Evolutionary conservation across 2,797 vertebrate genomes (phyloP).

Genomic region (Melopsittacus undulatus): DNA sequence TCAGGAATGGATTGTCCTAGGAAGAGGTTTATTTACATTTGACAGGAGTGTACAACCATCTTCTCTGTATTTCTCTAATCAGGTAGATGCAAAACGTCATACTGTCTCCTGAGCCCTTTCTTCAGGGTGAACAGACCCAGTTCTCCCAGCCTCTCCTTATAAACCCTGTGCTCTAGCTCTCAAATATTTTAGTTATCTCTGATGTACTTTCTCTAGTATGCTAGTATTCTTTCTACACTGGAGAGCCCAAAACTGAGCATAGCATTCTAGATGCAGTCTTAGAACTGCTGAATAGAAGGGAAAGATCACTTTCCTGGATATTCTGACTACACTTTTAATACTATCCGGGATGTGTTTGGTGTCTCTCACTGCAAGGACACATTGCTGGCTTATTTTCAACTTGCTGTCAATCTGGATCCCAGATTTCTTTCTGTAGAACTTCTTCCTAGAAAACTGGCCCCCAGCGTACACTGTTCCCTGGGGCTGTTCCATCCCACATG

Average conservation of each 20-base stretch:
- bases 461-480: not conserved
- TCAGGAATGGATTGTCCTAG: not conserved
- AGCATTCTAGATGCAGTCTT: not conserved
- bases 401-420: not conserved
- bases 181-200: not conserved
- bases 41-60: not conserved
- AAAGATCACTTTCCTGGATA: not conserved
- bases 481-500: not conserved
- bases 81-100: not conserved
- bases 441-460: not conserved
- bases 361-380: not conserved
- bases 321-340: not conserved
- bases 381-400: not conserved
- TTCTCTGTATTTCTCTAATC: not conserved
- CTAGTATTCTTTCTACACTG: not conserved
- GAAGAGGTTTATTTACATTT: not conserved
- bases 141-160: not conserved
- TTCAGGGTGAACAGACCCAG: not conserved
- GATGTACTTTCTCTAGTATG: not conserved
- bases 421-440: not conserved
- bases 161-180: not conserved
- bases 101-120: not conserved
- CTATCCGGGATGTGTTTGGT: not conserved
- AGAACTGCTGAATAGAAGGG: not conserved
- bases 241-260: not conserved